Base-by-base conservation (phyloP, 1,140 invertebrate genomes). In the Drosophila ironensis region DNA sequence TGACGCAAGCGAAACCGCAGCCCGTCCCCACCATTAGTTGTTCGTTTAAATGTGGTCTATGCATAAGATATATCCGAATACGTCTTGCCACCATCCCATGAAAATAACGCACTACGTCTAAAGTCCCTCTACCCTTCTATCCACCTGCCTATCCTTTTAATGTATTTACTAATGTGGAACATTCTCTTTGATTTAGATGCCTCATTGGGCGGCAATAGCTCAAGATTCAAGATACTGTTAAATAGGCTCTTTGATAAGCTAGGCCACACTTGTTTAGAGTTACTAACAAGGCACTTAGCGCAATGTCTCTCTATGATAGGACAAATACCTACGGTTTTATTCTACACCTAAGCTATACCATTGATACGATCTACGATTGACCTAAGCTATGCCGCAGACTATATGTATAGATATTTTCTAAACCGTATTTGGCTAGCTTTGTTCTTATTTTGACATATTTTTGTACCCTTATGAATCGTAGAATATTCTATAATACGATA, bases 121-220 rank as follows among this genome's bases (percentile, higher is more conserved):
- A 22, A 56, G 35, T n/a, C n/a, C n/a, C n/a, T n/a, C n/a, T n/a
- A n/a, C n/a, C n/a, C n/a, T n/a, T n/a, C n/a, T n/a, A n/a, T n/a
- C n/a, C n/a, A n/a, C n/a, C n/a, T n/a, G n/a, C n/a, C n/a, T n/a
- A 20, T 14, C n/a, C 9, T n/a, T 2, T 24, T 33, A 30, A 66
- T 51, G 22, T 70, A 74, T 66, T 19, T 63, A 86, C 75, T 87
- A 87, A 86, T 81, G 35, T 60, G 22, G 60, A 74, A 41, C 46
- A 66, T 84, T 74, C 89, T 91, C 69, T 86, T 66, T 86, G 61
- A 86, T 86, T 89, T 91, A 60, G 90, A 91, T 59, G 91, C 91
- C 50, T 90, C 66, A 68, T 59, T 67, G 68, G 50, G 72, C 90
- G 90, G 22, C 40, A 74, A 56, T 71, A 60, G 60, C 41, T 30